These are phyloP conservation scores for Athene noctua DNA, from an alignment of 2,113 vertebrate species.

Conservation along the genomic window DNA sequence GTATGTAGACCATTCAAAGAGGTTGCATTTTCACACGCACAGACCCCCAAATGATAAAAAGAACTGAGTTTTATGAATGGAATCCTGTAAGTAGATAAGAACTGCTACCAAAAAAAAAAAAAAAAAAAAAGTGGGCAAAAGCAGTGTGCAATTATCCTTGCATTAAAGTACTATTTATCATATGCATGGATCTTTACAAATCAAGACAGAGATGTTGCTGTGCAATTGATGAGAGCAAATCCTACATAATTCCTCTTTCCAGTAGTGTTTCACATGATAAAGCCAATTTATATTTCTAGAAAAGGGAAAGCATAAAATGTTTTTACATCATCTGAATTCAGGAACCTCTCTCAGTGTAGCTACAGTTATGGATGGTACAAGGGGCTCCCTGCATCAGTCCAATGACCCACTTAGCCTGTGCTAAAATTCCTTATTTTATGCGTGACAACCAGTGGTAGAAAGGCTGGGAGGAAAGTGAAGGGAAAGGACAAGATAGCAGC, in stretches of 20 bases:
- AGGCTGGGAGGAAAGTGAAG: not conserved
- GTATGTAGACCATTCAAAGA: not conserved
- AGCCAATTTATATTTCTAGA: not conserved
- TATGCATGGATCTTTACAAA: not conserved
- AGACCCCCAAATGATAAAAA: not conserved
- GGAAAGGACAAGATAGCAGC: not conserved
- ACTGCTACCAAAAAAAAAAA: not conserved
- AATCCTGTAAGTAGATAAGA: not conserved
- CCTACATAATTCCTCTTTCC: not conserved
- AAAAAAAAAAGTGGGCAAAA: no score
- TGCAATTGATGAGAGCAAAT: not conserved
- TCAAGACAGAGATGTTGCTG: not conserved
- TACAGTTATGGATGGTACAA: not conserved
- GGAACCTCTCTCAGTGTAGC: not conserved
- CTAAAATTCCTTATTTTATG: not conserved
- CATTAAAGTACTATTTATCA: not conserved
- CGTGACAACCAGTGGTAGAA: not conserved
- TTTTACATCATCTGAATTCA: not conserved
- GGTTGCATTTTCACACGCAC: not conserved
- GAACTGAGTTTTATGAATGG: not conserved
- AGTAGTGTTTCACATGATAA: not conserved
- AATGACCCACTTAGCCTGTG: not conserved
- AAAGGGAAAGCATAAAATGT: not conserved
- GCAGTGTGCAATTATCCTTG: not conserved
- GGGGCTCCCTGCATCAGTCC: not conserved